Percentiles rank a stretch among this genome's conserved stretches.
phyloP scores from a whole-genome alignment of 2,797 vertebrate genomes.

The Steatocranus sp. region DNA sequence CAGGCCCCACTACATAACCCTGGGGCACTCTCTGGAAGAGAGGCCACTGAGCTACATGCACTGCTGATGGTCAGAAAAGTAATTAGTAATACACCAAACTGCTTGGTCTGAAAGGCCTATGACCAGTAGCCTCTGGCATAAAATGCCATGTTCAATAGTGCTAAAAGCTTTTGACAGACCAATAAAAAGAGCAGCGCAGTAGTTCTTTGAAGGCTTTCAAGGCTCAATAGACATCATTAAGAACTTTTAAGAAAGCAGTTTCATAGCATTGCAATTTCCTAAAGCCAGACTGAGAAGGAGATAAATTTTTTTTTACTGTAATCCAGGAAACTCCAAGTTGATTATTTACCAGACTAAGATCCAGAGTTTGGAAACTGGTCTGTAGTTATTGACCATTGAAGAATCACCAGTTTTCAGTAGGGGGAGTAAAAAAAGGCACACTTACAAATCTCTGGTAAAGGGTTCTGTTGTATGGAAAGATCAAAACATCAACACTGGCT shows the following conservation, averaged over 20 bases:
- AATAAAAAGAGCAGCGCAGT: background rate
- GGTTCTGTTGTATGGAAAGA: background rate
- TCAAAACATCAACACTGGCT: background rate
- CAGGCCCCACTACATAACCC: rapidly evolving
- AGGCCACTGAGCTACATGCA: background rate
- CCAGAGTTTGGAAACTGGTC: background rate
- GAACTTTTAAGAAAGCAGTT: background rate
- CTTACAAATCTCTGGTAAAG: background rate
- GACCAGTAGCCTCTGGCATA: background rate
- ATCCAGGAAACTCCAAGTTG: background rate
- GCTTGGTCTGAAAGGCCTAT: background rate
- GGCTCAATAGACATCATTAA: background rate
- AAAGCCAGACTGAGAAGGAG: background rate
- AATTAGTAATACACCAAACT: background rate
- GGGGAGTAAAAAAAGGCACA: background rate
- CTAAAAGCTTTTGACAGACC: background rate
- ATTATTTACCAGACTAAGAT: background rate
- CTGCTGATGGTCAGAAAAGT: background rate
- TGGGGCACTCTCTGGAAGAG: background rate
- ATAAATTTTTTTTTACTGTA: background rate
- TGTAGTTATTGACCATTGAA: background rate
- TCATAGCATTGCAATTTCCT: background rate
- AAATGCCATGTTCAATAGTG: background rate
- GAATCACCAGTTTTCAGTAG: background rate
- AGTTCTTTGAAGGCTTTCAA: background rate